phyloP scores from a whole-genome alignment of 1,140 invertebrate species.

The Macrotrachela quadricornifera region DNA sequence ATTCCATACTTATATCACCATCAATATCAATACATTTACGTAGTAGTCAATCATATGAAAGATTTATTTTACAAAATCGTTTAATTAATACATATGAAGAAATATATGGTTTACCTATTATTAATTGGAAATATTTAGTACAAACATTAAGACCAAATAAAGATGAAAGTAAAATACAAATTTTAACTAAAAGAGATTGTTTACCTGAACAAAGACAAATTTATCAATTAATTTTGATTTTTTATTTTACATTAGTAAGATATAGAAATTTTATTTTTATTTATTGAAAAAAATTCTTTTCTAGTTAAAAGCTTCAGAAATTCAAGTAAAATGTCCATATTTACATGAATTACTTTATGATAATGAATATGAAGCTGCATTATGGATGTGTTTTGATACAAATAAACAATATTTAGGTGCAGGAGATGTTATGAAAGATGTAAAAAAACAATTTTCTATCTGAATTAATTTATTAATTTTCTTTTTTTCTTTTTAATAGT shows the following conservation, averaged over 20 bases:
- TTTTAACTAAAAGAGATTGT: constrained; percentile 40
- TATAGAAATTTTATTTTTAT: constrained; percentile 8
- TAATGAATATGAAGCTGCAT: constrained; percentile 73
- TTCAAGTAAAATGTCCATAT: constrained; percentile 50
- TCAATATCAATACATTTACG: constrained; percentile 21
- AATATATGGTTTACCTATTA: background rate
- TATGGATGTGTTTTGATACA: constrained; percentile 83
- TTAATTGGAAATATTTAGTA: too few relatives aligned
- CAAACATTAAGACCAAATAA: constrained; percentile 44
- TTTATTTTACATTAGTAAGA: constrained; percentile 50
- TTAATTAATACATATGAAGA: background rate
- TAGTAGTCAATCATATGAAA: constrained; percentile 31
- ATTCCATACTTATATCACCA: too few relatives aligned
- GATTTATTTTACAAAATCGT: background rate
- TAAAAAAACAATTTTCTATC: background rate
- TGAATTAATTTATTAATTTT: background rate
- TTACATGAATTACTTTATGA: constrained; percentile 73
- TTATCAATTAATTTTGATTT: constrained; percentile 64
- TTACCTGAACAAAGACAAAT: constrained; percentile 64
- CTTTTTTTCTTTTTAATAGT: constrained; percentile 34
- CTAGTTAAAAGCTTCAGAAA: constrained; percentile 50
- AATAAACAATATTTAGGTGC: constrained; percentile 63
- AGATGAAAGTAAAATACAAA: constrained; percentile 34
- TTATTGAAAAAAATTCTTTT: background rate
- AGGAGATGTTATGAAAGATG: constrained; percentile 62